Evolutionary conservation across 2,888 invertebrate genomes (phyloP), one percentile per base, ranked within the genome.

Genomic region (Cantharis flavilabris): DNA sequence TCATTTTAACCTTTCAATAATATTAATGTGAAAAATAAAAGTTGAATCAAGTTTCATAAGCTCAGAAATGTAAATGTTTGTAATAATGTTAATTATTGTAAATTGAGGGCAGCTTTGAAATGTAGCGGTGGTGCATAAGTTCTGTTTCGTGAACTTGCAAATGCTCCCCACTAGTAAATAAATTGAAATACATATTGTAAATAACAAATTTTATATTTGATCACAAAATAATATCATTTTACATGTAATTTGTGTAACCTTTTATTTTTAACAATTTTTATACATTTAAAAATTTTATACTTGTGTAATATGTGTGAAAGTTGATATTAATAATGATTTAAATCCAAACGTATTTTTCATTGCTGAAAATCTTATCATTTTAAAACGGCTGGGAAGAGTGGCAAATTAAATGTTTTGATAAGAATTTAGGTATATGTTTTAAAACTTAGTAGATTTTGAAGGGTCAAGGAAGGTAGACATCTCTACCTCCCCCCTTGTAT

Each of bases 291-390:
- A 71, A 63, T 71, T 62, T 18, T 72, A 26, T 62, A 73, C 62
- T 70, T 73, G 65, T 73, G 72, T 73, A 73, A 73, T 65, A 69
- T 69, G 73, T 69, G 72, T 67, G 72, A 67, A 70, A 73, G 69
- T 69, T 20, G 69, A 69, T 73, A 73, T 70, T 69, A 73, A 73
- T 73, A 67, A 73, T 69, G n/a, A 67, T 67, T 67, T 26, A 67
- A 67, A 67, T 26, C 26, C 20, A 67, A 67, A n/a, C 0, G n/a
- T 67, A 3, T 67, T 13, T n/a, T 49, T 49, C 5, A 7, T 49
- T 49, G 49, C 49, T 49, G 4, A 49, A n/a, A n/a, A 20, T 20
- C 20, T 20, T 3, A 3, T 20, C 20, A 20, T 20, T 20, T 20
- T 20, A 20, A 16, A 1, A 16, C 16, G 16, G 16, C 16, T 16